These are phyloP conservation scores for Lycodopsis pacificus DNA, from an alignment of 2,797 vertebrate species.

Conservation along the genomic window DNA sequence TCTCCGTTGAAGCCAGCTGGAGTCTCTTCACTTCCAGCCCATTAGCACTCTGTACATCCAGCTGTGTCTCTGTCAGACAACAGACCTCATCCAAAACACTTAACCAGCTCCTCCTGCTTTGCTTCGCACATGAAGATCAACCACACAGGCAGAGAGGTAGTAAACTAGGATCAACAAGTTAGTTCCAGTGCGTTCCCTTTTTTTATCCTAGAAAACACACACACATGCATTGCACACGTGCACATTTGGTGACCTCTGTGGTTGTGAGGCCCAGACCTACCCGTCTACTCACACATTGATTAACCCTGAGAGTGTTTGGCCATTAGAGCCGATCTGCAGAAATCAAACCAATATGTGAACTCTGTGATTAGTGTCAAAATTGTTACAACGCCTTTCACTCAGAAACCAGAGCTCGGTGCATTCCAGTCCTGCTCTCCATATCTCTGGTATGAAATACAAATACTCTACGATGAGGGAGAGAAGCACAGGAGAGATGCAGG, in stretches of 20 bases:
- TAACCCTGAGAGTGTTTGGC: constrained; percentile 77
- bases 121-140: constrained; percentile 31
- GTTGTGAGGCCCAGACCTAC: constrained; percentile 58
- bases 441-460: constrained; percentile 80
- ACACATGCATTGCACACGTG: neutral
- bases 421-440: constrained; percentile 73
- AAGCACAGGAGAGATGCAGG: constrained; percentile 61
- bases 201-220: neutral
- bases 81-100: constrained; percentile 49
- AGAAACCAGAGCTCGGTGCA: constrained; percentile 73
- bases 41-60: constrained; percentile 68
- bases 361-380: constrained; percentile 83
- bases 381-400: constrained; percentile 81
- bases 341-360: constrained; percentile 85
- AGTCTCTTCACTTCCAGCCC: constrained; percentile 72
- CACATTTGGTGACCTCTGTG: constrained; percentile 46
- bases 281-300: constrained; percentile 75
- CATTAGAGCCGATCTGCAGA: constrained; percentile 79
- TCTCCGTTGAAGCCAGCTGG: constrained; percentile 73
- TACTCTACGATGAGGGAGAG: constrained; percentile 66
- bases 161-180: constrained; percentile 36
- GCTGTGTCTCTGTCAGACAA: constrained; percentile 66
- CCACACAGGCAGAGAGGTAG: constrained; percentile 38
- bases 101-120: constrained; percentile 51
- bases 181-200: constrained; percentile 19